Evolutionary conservation across 2,797 vertebrate species (phyloP), one percentile per base, ranked within the genome.

Genomic region (Spea hammondii): DNA sequence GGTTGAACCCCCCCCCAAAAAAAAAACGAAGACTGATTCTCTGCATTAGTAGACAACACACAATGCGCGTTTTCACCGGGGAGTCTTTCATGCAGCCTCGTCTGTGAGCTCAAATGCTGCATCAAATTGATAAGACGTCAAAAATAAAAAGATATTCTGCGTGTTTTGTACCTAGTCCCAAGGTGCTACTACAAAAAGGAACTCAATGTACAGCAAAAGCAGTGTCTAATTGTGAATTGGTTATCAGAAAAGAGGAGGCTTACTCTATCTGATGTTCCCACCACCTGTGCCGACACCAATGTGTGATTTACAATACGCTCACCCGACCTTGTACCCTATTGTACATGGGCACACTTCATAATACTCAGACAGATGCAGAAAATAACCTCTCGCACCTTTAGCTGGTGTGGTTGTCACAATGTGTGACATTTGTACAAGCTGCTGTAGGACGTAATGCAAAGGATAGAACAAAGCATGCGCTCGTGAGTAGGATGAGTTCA

Each of bases 91-190:
- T n/a, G 11, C 50, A 44, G 72, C 51, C 66, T 57, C 8, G 50
- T 49, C 44, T 55, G 70, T 51, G 73, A 76, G 79, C 73, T 72
- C 76, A 68, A 72, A 72, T 76, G 67, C 68, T 76, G 74, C 74
- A 72, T 80, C 60, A 72, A 60, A 80, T 54, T 76, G 73, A 80
- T 80, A 76, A 80, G 68, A 72, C 72, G 73, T 80, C 79, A 80
- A 76, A 76, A 71, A 8, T 53, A 60, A 73, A 72, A 76, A 76
- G 68, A 76, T 71, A 79, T 73, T 80, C 72, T 50, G 46, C 53
- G 66, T 65, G 67, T 80, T 80, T 66, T 72, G 68, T 76, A 55
- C 60, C 53, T 68, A 45, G 51, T 76, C 79, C 79, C 79, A 71
- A 53, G 60, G 68, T 50, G 45, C 51, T 59, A 2, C 68, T 57